Evolutionary conservation across 2,888 invertebrate genomes (phyloP), one percentile per base, ranked within the genome.

Genomic region (Athetis lepigone): DNA sequence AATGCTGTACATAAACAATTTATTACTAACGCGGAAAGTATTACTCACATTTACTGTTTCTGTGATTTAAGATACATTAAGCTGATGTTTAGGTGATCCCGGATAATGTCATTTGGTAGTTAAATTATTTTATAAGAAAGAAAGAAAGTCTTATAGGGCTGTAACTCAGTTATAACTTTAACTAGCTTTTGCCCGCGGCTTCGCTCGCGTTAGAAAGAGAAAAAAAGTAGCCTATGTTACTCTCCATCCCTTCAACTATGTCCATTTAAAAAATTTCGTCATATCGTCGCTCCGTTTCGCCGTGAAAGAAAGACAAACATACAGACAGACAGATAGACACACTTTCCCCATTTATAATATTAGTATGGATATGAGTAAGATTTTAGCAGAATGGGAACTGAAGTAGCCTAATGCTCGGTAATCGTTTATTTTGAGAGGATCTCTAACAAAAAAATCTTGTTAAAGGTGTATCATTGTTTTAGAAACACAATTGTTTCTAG

Each of bases 51-150:
- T 71, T 33, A 71, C 47, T 56, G 61, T 66, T 65, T 23, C 50
- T 51, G 49, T 68, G 60, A 63, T 69, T 75, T 77, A 61, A 43
- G 54, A 65, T 36, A 54, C 39, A 63, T 65, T 54, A 62, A 42
- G 27, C 42, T 39, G 52, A 37, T 54, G 33, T 63, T 16, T 27
- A 27, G 29, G 42, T 6, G 13, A 7, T 42, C 9, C 57, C 62
- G 60, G 21, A 2, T 70, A 60, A 55, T 62, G 39, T 75, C 42
- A 40, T 21, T 54, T 8, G 16, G n/a, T 7, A 62, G 42, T 75
- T 27, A 65, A 60, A 43, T 8, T 27, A 25, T 46, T 60, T 60
- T 60, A n/a, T n/a, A n/a, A n/a, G n/a, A n/a, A n/a, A n/a, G n/a
- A n/a, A n/a, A n/a, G n/a, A n/a, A n/a, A n/a, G n/a, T n/a, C n/a